Percentiles rank a stretch among this genome's conserved stretches.
These are phyloP conservation scores for Cossypha caffra DNA, from an alignment of 2,797 vertebrate species.

Conservation along the genomic window DNA sequence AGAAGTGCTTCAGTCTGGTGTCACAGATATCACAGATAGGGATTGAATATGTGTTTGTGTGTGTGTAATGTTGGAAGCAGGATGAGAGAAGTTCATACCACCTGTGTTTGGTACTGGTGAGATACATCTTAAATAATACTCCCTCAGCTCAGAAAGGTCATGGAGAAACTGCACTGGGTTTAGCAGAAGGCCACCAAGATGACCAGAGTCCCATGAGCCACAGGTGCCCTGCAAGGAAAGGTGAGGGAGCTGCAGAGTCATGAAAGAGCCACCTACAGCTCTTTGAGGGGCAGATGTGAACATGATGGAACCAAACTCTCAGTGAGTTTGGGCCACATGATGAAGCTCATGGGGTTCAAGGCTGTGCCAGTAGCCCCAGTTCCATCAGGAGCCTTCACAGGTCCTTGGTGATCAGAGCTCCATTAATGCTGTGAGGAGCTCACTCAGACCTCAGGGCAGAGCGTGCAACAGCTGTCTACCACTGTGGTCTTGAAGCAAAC, in stretches of 20 bases:
- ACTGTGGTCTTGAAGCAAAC: constrained; percentile 44
- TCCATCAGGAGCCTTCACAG: background rate
- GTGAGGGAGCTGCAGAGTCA: background rate
- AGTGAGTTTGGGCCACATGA: background rate
- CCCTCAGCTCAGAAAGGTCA: background rate
- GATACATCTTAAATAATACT: background rate
- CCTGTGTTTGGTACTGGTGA: background rate
- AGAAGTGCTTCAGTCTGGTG: background rate
- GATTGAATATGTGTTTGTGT: background rate
- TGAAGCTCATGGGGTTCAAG: background rate
- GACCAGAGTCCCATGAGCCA: background rate
- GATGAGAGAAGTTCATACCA: background rate
- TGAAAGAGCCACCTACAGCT: background rate
- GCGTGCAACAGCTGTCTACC: constrained; percentile 36
- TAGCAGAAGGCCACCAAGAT: background rate
- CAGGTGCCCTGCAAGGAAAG: background rate
- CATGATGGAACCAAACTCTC: background rate
- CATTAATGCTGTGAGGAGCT: background rate
- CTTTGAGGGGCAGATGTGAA: background rate
- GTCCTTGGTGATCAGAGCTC: background rate
- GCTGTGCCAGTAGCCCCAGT: background rate
- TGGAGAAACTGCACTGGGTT: background rate
- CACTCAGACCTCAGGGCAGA: background rate
- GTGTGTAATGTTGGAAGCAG: accelerated
- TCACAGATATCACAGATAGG: background rate